phyloP scores from a whole-genome alignment of 1,140 invertebrate genomes.

The Rhagoletis zephyria region DNA sequence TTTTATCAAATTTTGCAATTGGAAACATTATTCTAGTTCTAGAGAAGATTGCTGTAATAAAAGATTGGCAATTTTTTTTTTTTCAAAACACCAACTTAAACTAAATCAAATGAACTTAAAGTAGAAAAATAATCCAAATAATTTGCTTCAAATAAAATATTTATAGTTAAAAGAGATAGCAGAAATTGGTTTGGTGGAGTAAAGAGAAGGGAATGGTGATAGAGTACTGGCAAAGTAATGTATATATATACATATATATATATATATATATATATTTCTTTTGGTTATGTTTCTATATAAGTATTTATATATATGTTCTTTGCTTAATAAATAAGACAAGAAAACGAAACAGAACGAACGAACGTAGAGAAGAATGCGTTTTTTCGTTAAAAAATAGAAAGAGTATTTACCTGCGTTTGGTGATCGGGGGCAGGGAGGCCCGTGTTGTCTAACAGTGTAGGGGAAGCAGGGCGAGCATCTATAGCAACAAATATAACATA shows the following conservation, averaged over 20 bases:
- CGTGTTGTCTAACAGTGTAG: constrained; percentile 75
- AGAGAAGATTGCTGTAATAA: too few relatives aligned
- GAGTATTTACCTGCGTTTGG: constrained; percentile 74
- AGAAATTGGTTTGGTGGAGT: constrained; percentile 43
- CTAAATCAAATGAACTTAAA: background rate
- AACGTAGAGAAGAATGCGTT: constrained; percentile 57
- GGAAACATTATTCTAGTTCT: too few relatives aligned
- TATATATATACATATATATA: too few relatives aligned
- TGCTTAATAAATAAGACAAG: constrained; percentile 62
- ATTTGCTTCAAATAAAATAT: constrained; percentile 56
- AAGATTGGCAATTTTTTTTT: background rate
- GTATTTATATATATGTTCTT: constrained; percentile 62
- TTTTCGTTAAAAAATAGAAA: constrained; percentile 69
- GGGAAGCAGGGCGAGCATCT: constrained; percentile 74
- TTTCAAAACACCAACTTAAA: background rate
- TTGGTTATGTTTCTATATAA: constrained; percentile 10
- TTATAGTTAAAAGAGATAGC: constrained; percentile 21
- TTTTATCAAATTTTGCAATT: too few relatives aligned
- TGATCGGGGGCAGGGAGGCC: constrained; percentile 74
- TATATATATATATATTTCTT: background rate
- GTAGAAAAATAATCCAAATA: background rate
- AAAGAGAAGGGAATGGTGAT: constrained; percentile 52
- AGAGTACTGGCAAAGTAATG: constrained; percentile 35
- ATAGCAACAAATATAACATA: constrained; percentile 78
- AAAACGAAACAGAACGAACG: constrained; percentile 62